These are phyloP conservation scores for Platerodrilus igneus DNA, from an alignment of 2,888 invertebrate species.

Conservation along the genomic window DNA sequence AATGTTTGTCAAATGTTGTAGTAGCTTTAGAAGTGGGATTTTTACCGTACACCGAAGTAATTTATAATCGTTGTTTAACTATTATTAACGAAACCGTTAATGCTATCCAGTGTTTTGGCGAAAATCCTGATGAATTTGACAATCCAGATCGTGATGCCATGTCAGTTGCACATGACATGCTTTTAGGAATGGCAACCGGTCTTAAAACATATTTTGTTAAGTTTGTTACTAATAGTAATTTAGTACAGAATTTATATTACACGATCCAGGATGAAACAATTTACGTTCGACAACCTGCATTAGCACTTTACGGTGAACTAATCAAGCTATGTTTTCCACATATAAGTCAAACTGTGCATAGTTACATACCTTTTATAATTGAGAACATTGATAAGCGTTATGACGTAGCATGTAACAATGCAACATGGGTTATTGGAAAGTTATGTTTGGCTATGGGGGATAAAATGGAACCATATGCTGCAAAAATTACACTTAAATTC, in stretches of 20 bases:
- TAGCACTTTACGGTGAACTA: constrained; percentile 72
- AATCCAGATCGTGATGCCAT: constrained; percentile 67
- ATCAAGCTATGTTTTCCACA: constrained; percentile 78
- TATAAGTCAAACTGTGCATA: constrained; percentile 88
- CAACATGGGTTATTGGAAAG: constrained; percentile 99
- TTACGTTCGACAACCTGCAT: constrained; percentile 69
- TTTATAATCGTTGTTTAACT: constrained; percentile 63
- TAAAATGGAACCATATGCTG: constrained; percentile 87
- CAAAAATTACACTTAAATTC: constrained; percentile 80
- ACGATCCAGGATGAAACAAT: constrained; percentile 71
- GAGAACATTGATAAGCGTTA: constrained; percentile 94
- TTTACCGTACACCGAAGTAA: constrained; percentile 67
- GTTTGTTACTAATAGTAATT: constrained; percentile 61
- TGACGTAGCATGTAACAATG: constrained; percentile 98
- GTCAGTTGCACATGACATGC: constrained; percentile 69
- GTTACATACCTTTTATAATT: constrained; percentile 92
- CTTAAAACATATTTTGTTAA: constrained; percentile 63
- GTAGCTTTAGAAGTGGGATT: constrained; percentile 68
- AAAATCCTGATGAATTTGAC: constrained; percentile 63
- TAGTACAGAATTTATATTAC: constrained; percentile 63
- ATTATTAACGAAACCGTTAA: constrained; percentile 65
- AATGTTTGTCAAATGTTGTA: constrained; percentile 72
- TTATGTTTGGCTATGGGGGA: constrained; percentile 91
- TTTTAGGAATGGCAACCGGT: constrained; percentile 68
- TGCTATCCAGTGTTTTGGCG: constrained; percentile 57